These are phyloP conservation scores for Myoxocephalus aenaeus DNA, from an alignment of 2,797 vertebrate species.

Conservation along the genomic window DNA sequence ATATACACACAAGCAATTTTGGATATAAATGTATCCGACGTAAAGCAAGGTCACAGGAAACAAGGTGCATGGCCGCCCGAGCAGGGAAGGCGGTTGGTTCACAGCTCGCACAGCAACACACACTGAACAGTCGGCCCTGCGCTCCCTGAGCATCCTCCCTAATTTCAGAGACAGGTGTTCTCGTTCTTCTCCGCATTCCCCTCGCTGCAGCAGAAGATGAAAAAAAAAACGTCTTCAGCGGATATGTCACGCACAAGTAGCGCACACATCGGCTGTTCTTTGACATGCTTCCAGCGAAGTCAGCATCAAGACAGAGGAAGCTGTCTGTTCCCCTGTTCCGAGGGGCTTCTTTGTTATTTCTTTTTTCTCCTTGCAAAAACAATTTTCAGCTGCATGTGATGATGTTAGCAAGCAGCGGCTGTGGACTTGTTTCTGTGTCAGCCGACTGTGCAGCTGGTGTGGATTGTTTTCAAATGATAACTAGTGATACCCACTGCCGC, in stretches of 20 bases:
- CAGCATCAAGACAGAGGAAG: constrained; percentile 54
- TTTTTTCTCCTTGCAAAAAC: not conserved
- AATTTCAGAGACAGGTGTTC: constrained; percentile 60
- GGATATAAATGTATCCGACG: not conserved
- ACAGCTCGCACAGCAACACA: constrained; percentile 46
- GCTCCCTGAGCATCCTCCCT: constrained; percentile 41
- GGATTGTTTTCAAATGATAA: constrained; percentile 1
- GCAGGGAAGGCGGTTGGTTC: constrained; percentile 47
- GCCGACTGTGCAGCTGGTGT: not conserved
- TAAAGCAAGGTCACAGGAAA: constrained; percentile 59
- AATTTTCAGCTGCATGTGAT: constrained; percentile 4
- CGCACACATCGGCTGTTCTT: constrained; percentile 44
- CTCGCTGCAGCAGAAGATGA: constrained; percentile 37
- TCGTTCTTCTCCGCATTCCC: constrained; percentile 41
- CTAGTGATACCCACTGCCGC: not conserved
- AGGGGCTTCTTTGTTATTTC: not conserved
- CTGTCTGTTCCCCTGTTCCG: constrained; percentile 34
- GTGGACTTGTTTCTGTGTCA: constrained; percentile 4
- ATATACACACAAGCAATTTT: not conserved
- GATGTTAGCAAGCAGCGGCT: not conserved
- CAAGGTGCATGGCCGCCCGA: constrained; percentile 37
- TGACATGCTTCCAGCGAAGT: constrained; percentile 48
- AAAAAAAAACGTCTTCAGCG: constrained; percentile 48
- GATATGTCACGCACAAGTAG: constrained; percentile 51
- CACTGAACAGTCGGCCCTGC: constrained; percentile 46